Evolutionary conservation across 2,113 vertebrate genomes (phyloP).

Genomic region (Pandion haliaetus): DNA sequence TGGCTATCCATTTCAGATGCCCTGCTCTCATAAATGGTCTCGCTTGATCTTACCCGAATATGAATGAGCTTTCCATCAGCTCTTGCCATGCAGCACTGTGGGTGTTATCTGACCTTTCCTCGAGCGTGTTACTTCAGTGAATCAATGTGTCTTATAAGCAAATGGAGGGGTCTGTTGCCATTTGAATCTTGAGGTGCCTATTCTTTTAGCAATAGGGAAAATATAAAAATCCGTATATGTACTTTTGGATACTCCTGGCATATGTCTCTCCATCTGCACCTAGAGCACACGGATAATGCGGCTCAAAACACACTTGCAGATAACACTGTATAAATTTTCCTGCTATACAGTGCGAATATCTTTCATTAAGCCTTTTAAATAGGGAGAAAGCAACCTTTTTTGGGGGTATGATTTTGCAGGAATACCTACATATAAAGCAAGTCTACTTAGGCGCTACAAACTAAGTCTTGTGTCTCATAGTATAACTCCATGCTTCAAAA

Average conservation of each 20-base stretch:
- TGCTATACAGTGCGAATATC: background rate
- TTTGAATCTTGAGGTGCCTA: background rate
- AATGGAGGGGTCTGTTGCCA: background rate
- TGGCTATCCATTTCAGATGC: background rate
- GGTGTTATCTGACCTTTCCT: background rate
- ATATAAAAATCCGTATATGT: background rate
- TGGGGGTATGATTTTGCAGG: background rate
- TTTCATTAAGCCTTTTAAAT: background rate
- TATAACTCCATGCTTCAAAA: background rate
- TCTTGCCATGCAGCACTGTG: fast-evolving
- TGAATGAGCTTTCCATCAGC: background rate
- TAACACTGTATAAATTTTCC: background rate
- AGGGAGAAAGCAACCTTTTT: background rate
- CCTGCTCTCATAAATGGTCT: background rate
- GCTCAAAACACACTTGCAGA: background rate
- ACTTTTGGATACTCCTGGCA: background rate
- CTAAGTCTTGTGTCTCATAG: background rate
- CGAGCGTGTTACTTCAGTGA: fast-evolving
- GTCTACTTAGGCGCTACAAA: background rate
- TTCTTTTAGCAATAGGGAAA: background rate
- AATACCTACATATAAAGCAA: background rate
- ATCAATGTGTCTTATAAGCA: background rate
- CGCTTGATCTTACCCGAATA: background rate
- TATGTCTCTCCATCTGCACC: background rate
- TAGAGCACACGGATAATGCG: background rate